Conservation (phyloP, 1,140 invertebrate species). For the Calephelis virginiensis region DNA sequence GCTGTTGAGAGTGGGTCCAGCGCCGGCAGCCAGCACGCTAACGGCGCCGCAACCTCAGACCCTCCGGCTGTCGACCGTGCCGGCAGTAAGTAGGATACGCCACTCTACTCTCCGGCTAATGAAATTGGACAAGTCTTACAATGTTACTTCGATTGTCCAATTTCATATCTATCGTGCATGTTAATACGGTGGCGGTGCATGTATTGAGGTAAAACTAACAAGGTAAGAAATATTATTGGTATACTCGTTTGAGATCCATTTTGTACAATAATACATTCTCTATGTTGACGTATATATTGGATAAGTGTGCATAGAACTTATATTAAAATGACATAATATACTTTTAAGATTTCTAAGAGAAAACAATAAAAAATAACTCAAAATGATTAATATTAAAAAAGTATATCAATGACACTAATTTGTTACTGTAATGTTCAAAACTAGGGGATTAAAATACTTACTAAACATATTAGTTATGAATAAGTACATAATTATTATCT, state of each 20-base stretch:
- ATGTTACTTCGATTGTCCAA: conserved; percentile 36
- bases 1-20: conserved; percentile 90
- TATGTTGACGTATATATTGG: neutral
- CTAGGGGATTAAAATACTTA: too few relatives aligned
- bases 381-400: too few relatives aligned
- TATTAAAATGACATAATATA: too few relatives aligned
- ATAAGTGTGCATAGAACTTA: neutral
- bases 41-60: conserved; percentile 80
- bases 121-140: conserved; percentile 43
- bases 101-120: conserved; percentile 39
- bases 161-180: conserved; percentile 57
- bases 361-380: too few relatives aligned
- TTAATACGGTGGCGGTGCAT: conserved; percentile 61
- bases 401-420: too few relatives aligned
- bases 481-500: too few relatives aligned
- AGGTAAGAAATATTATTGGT: conserved; percentile 42
- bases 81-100: conserved; percentile 74
- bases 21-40: conserved; percentile 80
- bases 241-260: neutral
- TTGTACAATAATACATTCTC: neutral
- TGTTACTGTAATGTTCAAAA: too few relatives aligned
- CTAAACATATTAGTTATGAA: too few relatives aligned
- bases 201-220: conserved; percentile 55
- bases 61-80: conserved; percentile 75
- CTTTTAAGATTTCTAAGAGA: too few relatives aligned